Base-by-base conservation (phyloP, 2,113 vertebrate genomes). In the Tragelaphus buxtoni region DNA sequence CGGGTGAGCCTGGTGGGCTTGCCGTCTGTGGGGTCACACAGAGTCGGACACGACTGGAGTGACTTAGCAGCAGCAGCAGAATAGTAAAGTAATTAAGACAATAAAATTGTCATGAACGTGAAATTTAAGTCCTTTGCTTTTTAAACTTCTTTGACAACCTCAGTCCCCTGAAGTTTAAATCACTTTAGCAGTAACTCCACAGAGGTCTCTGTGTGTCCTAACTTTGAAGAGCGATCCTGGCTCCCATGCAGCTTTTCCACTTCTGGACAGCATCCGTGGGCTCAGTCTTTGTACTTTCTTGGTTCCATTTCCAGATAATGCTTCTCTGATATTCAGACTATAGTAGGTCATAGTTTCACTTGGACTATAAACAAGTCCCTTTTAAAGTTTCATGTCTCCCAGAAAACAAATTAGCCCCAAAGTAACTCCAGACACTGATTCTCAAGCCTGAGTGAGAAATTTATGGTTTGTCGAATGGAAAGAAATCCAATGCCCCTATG, bases 381-480 rank as follows among this genome's bases (percentile, higher is more conserved):
- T 92, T 83, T 92, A 81, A 83, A 93, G 28, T 61, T 45, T 82
- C 56, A n/a, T 91, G 18, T 85, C 30, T 90, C 72, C 76, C 58
- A 39, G 61, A 88, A 69, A 61, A 63, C 39, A 84, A 77, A 88
- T 81, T 35, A 55, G 45, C 45, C 45, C 45, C 3, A 30, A 35
- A 56, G 45, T 60, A 90, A 74, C 61, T 80, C 51, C 3, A 61
- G 65, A 22, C 20, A 13, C n/a, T 35, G n/a, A 8, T 82, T 63
- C 42, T 14, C 26, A 60, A 63, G 74, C 51, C 22, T 60, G 26
- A 45, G n/a, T 51, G 49, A 95, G 60, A 12, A 77, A 35, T 39
- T 65, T 22, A 20, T 32, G 30, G 49, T 28, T 72, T 80, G 24
- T 45, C 1, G 5, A 81, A 61, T 45, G 42, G 42, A 55, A 91